These are phyloP conservation scores for Ceyx melanurus DNA, from an alignment of 2,113 vertebrate genomes.

Conservation along the genomic window DNA sequence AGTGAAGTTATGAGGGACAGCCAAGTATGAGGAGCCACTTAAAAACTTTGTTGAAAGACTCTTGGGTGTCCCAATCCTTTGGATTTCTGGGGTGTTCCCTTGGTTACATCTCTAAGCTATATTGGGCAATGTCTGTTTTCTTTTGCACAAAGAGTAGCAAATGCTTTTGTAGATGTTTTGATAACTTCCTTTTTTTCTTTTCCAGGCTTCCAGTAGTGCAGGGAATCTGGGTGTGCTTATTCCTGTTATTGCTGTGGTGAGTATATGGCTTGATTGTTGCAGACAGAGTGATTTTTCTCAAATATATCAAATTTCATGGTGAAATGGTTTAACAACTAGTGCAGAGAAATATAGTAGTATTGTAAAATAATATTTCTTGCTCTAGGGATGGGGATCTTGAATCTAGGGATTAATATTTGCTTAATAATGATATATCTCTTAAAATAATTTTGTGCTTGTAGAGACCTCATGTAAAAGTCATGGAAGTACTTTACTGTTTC, in stretches of 20 bases:
- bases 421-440: not conserved
- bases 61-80: not conserved
- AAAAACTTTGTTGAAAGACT: not conserved
- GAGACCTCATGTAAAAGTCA: not conserved
- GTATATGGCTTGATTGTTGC: conserved; percentile 30
- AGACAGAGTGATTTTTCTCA: not conserved
- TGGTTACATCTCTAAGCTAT: not conserved
- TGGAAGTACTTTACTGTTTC: not conserved
- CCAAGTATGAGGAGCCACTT: not conserved
- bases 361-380: not conserved
- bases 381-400: not conserved
- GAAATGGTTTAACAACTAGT: not conserved
- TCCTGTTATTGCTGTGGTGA: conserved; percentile 97
- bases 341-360: not conserved
- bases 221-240: conserved; percentile 97
- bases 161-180: not conserved
- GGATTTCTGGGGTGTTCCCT: not conserved
- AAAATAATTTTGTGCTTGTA: not conserved
- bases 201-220: conserved; percentile 93
- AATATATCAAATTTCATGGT: not conserved
- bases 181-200: not conserved
- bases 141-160: not conserved
- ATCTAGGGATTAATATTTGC: not conserved
- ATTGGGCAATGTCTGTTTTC: not conserved
- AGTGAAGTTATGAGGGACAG: not conserved